A percentile compares a stretch with the other conserved stretches of the same genome.
Conservation (phyloP, 2,797 vertebrate species). For the Chrosomus eos region DNA sequence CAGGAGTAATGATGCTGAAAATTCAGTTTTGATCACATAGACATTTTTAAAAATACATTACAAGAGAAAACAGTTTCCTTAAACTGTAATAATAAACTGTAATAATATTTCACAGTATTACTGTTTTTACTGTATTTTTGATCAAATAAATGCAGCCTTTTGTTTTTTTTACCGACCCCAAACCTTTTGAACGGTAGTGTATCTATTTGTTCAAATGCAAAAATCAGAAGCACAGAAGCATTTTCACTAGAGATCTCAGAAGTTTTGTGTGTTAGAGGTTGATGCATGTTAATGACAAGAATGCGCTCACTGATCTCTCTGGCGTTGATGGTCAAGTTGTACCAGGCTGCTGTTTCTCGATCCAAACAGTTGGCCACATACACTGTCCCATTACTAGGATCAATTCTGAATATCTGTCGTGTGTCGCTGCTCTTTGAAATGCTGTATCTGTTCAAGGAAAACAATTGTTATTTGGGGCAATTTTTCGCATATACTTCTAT, state of each 20-base stretch:
- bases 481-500: background rate
- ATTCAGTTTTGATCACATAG: no score
- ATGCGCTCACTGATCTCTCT: conserved; percentile 87
- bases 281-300: background rate
- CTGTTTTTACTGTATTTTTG: background rate
- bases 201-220: background rate
- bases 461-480: background rate
- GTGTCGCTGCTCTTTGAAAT: conserved; percentile 74
- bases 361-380: conserved; percentile 81
- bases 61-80: no score
- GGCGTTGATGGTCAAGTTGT: conserved; percentile 89
- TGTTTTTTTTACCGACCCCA: background rate
- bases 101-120: background rate
- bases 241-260: background rate
- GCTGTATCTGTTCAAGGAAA: conserved; percentile 80
- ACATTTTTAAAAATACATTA: no score
- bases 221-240: background rate
- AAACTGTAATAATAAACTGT: no score
- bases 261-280: background rate
- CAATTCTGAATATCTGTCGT: conserved; percentile 83
- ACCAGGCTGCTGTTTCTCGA: conserved; percentile 85
- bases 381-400: conserved; percentile 87
- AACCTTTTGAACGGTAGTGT: background rate
- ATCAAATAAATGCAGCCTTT: background rate
- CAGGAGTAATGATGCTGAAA: no score